Base-by-base conservation (phyloP, 2,797 vertebrate species). In the Megalops cyprinoides region DNA sequence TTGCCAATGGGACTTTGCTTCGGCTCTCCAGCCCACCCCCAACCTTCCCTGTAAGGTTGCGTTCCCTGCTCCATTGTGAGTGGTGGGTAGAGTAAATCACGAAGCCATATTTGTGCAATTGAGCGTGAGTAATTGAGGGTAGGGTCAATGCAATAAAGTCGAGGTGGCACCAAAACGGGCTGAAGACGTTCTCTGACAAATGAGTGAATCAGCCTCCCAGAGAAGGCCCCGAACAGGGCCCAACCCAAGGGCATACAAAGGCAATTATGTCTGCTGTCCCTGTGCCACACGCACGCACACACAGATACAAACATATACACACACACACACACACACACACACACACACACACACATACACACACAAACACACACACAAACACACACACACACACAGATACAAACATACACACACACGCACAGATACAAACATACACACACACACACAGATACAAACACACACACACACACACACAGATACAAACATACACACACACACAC, bases 331-430 rank as follows among this genome's bases (percentile, higher is more conserved):
- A 55, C 7, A 58, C 56, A 60, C n/a, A 60, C 25, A 28, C 58
- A 60, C 58, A 28, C n/a, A 60, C 25, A 60, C 58, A 31, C 58
- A 62, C 58, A 28, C 58, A 62, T 28, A 62, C 58, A 62, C 58
- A 62, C 58, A 62, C 58, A 28, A 58, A 62, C 58, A 62, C 25
- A 62, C 58, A 62, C 28, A 31, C 58, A 62, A n/a, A n/a, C n/a
- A n/a, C n/a, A n/a, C n/a, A n/a, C n/a, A n/a, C n/a, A n/a, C n/a
- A n/a, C n/a, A n/a, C n/a, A n/a, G n/a, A n/a, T n/a, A n/a, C n/a
- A n/a, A n/a, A n/a, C n/a, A n/a, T n/a, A n/a, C 56, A 20, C 55
- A 58, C 15, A n/a, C n/a, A n/a, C n/a, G n/a, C n/a, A n/a, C n/a
- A n/a, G n/a, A n/a, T n/a, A 56, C 53, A 56, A 2, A 4, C 53